A percentile compares a stretch with the other conserved stretches of the same genome.
Conservation (phyloP, 1,140 invertebrate genomes). For the Bombus superbus region DNA sequence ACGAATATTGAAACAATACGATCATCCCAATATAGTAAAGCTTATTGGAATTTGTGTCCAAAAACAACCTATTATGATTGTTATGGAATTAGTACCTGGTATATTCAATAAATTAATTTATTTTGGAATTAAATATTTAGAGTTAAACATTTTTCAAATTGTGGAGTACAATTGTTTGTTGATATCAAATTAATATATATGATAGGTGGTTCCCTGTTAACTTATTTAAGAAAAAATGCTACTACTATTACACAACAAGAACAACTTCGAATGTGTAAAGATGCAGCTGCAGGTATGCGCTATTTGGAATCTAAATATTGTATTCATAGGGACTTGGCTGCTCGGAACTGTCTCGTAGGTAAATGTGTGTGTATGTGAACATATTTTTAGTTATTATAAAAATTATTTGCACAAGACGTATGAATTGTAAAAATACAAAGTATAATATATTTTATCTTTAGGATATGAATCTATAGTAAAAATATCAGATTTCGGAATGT, state of each 20-base stretch:
- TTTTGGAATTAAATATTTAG: background rate
- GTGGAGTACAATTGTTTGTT: background rate
- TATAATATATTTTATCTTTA: constrained; percentile 66
- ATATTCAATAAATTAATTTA: constrained; percentile 50
- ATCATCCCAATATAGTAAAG: constrained; percentile 97
- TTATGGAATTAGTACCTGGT: constrained; percentile 98
- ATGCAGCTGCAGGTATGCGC: constrained; percentile 97
- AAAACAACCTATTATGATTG: constrained; percentile 99
- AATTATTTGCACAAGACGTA: background rate
- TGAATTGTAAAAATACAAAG: background rate
- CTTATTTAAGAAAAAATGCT: constrained; percentile 92
- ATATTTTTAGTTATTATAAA: constrained; percentile 8
- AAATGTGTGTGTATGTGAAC: constrained; percentile 69
- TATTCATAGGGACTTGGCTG: constrained; percentile 97
- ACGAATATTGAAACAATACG: constrained; percentile 97
- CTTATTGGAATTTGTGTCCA: constrained; percentile 99
- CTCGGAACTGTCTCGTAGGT: constrained; percentile 96
- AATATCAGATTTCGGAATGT: constrained; percentile 99
- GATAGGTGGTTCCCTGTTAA: constrained; percentile 93
- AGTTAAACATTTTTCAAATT: background rate
- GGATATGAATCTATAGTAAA: constrained; percentile 94
- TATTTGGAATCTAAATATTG: constrained; percentile 98
- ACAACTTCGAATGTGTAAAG: constrained; percentile 94
- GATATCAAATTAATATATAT: background rate
- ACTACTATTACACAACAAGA: constrained; percentile 87